Evolutionary conservation across 2,113 vertebrate species (phyloP).

Genomic region (Callithrix jacchus): DNA sequence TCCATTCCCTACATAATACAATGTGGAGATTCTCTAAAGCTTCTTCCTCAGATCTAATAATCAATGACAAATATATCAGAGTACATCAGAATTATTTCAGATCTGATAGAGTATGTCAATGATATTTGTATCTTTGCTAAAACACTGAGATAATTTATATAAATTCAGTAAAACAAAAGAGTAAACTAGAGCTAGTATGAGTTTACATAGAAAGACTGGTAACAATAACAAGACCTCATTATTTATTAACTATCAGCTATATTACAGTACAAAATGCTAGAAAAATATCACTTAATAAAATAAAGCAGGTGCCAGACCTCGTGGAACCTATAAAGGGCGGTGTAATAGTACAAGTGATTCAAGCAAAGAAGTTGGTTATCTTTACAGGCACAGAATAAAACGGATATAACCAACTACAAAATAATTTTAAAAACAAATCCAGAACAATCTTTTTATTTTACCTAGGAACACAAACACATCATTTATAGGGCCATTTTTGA

Average conservation of each 20-base stretch:
- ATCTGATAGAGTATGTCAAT: not conserved
- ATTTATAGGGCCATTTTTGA: not conserved
- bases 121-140: not conserved
- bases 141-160: not conserved
- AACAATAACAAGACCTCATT: not conserved
- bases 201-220: not conserved
- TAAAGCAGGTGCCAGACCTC: not conserved
- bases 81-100: not conserved
- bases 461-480: not conserved
- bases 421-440: not conserved
- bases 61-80: not conserved
- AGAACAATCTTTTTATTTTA: not conserved
- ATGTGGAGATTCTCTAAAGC: no score
- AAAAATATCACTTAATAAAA: not conserved
- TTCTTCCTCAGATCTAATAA: not conserved
- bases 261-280: not conserved
- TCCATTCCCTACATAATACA: not conserved
- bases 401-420: not conserved
- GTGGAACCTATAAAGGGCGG: not conserved
- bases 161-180: not conserved
- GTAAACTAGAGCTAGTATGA: not conserved
- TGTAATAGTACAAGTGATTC: not conserved
- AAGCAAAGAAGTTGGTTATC: not conserved
- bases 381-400: not conserved
- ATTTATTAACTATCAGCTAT: not conserved